Percentiles rank a stretch among this genome's conserved stretches.
phyloP scores from a whole-genome alignment of 2,888 invertebrate species.

The Anthophora plumipes region DNA sequence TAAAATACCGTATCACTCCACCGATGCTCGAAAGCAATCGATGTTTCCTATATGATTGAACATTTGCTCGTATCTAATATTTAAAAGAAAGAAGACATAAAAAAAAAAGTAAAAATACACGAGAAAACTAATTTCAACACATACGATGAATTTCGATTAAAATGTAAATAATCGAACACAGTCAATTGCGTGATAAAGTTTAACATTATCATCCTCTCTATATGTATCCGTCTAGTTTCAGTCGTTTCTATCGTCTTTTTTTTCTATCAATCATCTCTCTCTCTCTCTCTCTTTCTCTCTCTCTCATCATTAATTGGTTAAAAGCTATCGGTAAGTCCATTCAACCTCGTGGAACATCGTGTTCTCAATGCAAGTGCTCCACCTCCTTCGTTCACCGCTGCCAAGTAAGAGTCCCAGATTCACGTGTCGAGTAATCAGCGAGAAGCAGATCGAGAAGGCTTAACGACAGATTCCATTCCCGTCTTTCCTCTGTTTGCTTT shows the following conservation, averaged over 20 bases:
- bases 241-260: background rate
- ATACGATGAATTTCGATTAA: background rate
- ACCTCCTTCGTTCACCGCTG: slow-evolving; percentile 33
- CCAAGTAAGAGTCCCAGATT: slow-evolving; percentile 60
- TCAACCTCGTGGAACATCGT: background rate
- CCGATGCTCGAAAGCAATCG: background rate
- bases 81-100: background rate
- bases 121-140: slow-evolving; percentile 1
- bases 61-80: no score
- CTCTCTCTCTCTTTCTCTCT: background rate
- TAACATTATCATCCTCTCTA: background rate
- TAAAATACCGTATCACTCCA: no score
- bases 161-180: slow-evolving; percentile 2
- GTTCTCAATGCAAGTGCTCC: slow-evolving; percentile 23
- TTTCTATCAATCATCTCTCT: no score
- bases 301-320: background rate
- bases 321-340: background rate
- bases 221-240: background rate
- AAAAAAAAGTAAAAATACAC: background rate
- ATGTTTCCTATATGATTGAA: background rate
- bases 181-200: background rate
- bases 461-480: slow-evolving; percentile 67
- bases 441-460: slow-evolving; percentile 64
- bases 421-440: slow-evolving; percentile 46
- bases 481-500: slow-evolving; percentile 66